phyloP scores from a whole-genome alignment of 1,140 invertebrate species.

The Procambarus clarkii region DNA sequence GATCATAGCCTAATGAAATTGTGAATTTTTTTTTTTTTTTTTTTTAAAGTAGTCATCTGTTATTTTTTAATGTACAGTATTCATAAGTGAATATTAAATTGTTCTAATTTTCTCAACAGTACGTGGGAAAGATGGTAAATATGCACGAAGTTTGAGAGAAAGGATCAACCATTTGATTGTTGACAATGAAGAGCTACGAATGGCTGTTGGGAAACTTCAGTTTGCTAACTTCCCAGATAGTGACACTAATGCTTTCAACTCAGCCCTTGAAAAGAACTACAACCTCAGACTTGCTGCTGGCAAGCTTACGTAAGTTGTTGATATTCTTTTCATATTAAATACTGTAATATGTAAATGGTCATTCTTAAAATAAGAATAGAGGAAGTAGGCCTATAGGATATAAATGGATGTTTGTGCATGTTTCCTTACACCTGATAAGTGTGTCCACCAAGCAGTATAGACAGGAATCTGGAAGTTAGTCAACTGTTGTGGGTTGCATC shows the following conservation, averaged over 20 bases:
- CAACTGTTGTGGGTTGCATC: too few species aligned
- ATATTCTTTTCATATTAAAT: too few species aligned
- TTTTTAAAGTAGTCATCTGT: background rate
- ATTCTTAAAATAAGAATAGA: too few species aligned
- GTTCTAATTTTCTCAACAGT: conserved; percentile 18
- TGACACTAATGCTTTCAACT: conserved; percentile 54
- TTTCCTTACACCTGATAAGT: too few species aligned
- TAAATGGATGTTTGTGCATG: too few species aligned
- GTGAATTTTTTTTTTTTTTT: background rate
- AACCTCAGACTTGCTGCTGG: conserved; percentile 58
- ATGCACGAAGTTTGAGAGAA: conserved; percentile 48
- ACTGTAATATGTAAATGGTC: too few species aligned
- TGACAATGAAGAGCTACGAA: conserved; percentile 65
- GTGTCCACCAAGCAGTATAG: too few species aligned
- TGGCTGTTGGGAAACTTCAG: conserved; percentile 48
- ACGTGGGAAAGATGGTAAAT: conserved; percentile 54
- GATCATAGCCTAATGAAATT: background rate
- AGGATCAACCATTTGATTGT: conserved; percentile 51
- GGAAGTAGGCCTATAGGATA: too few species aligned
- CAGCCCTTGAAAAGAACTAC: conserved; percentile 52
- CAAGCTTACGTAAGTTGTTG: conserved; percentile 56
- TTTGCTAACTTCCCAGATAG: conserved; percentile 53
- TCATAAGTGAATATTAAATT: background rate
- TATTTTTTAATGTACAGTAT: background rate
- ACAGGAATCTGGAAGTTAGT: too few species aligned